Conservation (phyloP, 2,888 invertebrate genomes). For the Epinotia nisella region DNA sequence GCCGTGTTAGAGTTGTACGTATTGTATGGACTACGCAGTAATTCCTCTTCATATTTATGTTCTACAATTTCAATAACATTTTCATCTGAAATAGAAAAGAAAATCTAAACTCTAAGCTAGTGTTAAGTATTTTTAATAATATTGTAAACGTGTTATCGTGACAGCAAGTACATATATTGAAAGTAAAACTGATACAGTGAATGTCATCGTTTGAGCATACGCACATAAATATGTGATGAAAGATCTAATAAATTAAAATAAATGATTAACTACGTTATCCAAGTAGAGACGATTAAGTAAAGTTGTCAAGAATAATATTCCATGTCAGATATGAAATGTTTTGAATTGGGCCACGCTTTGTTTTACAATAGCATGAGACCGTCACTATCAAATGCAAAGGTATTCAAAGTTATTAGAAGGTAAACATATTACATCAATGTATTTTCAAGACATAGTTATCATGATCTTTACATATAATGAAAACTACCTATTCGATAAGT, state of each 20-base stretch:
- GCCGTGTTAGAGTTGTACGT: background rate
- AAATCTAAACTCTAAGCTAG: no score
- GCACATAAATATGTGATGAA: no score
- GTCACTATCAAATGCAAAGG: background rate
- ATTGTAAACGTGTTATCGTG: no score
- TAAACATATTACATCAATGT: background rate
- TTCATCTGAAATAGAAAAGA: slow-evolving; percentile 10
- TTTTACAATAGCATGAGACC: background rate
- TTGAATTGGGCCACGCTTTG: background rate
- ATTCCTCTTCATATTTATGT: slow-evolving; percentile 28
- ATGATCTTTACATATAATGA: background rate
- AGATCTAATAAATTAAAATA: no score
- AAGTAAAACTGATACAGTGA: no score
- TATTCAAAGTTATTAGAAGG: background rate
- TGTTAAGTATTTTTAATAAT: no score
- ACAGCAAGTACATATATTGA: no score
- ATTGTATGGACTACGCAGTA: background rate
- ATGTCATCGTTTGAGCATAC: no score
- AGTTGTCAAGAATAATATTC: no score
- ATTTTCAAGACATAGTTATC: background rate
- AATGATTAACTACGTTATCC: no score
- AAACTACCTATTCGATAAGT: background rate
- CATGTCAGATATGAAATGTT: background rate
- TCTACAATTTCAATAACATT: slow-evolving; percentile 20
- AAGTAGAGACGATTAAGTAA: no score